Conservation (phyloP, 2,797 vertebrate genomes). For the Danio aesculapii region DNA sequence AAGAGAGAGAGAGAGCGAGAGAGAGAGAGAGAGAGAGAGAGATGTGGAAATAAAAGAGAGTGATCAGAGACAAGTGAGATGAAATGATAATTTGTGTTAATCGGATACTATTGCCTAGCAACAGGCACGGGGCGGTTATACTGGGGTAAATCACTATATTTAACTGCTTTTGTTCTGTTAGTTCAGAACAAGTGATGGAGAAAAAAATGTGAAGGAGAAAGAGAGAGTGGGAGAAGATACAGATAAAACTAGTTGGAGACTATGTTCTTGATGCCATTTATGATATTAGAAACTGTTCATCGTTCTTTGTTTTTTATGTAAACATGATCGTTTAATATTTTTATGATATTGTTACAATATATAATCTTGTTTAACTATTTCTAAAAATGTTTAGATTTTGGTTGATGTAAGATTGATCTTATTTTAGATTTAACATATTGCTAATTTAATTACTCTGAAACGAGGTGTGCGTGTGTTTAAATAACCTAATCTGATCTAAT, state of each 20-base stretch:
- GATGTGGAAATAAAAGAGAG: conserved; percentile 46
- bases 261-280: background rate
- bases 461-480: no score
- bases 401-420: no score
- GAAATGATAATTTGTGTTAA: conserved; percentile 71
- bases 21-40: background rate
- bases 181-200: conserved; percentile 71
- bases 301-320: conserved; percentile 2
- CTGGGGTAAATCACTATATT: conserved; percentile 67
- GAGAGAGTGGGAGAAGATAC: background rate
- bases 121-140: conserved; percentile 56
- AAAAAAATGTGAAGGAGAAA: conserved; percentile 69
- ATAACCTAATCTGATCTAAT: no score
- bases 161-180: conserved; percentile 63
- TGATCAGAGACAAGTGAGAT: conserved; percentile 62
- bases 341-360: no score
- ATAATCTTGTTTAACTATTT: no score
- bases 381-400: no score
- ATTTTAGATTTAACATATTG: no score
- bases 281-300: conserved; percentile 47
- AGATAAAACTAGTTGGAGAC: conserved; percentile 52
- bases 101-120: conserved; percentile 68
- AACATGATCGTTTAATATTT: background rate
- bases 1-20: conserved; percentile 38
- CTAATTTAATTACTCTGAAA: no score